Percentiles rank a stretch among this genome's conserved stretches.
phyloP scores from a whole-genome alignment of 2,888 invertebrate species.

The Ptilodon capucinus region DNA sequence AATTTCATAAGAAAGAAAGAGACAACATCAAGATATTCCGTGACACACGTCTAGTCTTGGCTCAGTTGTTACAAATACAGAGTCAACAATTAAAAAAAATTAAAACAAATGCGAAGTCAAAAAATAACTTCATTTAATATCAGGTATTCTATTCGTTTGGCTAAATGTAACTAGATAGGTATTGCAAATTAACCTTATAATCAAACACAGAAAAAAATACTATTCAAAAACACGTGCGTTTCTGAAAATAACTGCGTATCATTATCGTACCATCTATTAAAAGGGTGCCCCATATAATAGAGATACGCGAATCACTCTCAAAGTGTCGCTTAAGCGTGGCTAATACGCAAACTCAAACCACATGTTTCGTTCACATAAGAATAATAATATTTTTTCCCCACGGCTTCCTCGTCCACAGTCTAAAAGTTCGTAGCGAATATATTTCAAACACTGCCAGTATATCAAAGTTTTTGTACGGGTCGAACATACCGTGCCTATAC shows the following conservation, averaged over 20 bases:
- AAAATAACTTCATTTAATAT: no score
- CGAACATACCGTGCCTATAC: slow-evolving; percentile 27
- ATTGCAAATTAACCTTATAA: no score
- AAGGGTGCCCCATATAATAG: slow-evolving; percentile 50
- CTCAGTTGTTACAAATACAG: no score
- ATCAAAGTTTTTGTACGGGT: slow-evolving; percentile 17
- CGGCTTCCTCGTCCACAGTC: slow-evolving; percentile 32
- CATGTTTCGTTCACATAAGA: slow-evolving; percentile 77
- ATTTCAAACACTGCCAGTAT: slow-evolving; percentile 22
- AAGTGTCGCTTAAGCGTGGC: slow-evolving; percentile 74
- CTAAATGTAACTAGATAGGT: no score
- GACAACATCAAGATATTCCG: no score
- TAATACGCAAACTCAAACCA: slow-evolving; percentile 66
- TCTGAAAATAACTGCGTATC: slow-evolving; percentile 57
- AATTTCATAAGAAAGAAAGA: no score
- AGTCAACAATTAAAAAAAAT: no score
- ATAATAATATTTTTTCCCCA: slow-evolving; percentile 58
- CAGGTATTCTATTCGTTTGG: no score
- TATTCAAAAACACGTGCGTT: slow-evolving; percentile 68
- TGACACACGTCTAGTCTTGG: no score
- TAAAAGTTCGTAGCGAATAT: slow-evolving; percentile 25
- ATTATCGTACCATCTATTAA: slow-evolving; percentile 51
- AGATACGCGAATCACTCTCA: slow-evolving; percentile 72
- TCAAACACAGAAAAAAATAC: no score
- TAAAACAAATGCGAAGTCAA: no score